Evolutionary conservation across 2,113 vertebrate genomes (phyloP).

Genomic region (Crotalus horridus): DNA sequence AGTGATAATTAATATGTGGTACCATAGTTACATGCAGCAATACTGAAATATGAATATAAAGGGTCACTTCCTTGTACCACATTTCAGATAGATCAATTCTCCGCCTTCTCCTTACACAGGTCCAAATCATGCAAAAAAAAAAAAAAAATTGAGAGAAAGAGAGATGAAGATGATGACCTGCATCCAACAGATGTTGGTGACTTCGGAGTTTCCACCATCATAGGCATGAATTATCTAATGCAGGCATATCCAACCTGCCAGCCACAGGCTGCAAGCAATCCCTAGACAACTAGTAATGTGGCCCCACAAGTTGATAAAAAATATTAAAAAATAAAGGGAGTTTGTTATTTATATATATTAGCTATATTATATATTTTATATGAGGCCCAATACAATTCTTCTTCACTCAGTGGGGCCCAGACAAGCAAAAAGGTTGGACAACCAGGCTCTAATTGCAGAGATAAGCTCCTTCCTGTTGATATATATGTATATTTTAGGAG

Average conservation of each 20-base stretch:
- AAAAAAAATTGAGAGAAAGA: not conserved
- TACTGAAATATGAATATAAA: not conserved
- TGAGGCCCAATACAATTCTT: too few species aligned
- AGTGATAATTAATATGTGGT: constrained; percentile 57
- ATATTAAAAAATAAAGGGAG: too few species aligned
- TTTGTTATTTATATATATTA: too few species aligned
- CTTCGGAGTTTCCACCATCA: not conserved
- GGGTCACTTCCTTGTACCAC: not conserved
- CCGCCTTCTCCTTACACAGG: not conserved
- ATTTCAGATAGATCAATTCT: not conserved
- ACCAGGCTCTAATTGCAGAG: not conserved
- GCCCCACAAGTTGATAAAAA: too few species aligned
- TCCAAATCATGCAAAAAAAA: not conserved
- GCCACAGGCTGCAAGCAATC: too few species aligned
- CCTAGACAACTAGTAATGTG: too few species aligned
- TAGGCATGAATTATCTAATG: not conserved
- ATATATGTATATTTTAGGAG: not conserved
- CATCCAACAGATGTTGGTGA: not conserved
- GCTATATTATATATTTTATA: too few species aligned
- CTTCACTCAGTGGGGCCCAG: too few species aligned
- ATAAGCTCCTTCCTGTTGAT: not conserved
- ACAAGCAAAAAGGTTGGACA: not conserved
- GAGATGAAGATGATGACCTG: not conserved
- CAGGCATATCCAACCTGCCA: too few species aligned
- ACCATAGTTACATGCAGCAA: not conserved